Evolutionary conservation across 2,113 vertebrate species (phyloP).

Genomic region (Probosciger aterrimus): DNA sequence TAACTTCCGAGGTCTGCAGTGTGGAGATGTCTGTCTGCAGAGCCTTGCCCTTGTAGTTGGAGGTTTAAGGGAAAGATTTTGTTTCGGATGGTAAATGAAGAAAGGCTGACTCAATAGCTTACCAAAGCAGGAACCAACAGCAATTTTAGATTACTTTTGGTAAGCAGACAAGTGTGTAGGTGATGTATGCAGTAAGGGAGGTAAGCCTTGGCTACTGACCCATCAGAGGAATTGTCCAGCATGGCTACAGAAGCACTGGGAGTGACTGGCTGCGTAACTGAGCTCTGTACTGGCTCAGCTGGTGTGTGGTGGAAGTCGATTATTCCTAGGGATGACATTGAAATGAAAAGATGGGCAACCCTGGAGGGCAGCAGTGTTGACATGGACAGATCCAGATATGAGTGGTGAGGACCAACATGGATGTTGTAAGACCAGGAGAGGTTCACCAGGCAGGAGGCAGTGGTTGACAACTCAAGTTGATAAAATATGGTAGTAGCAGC

Average conservation of each 20-base stretch:
- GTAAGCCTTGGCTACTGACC: not conserved
- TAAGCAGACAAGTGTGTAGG: not conserved
- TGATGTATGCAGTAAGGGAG: not conserved
- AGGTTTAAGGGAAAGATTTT: not conserved
- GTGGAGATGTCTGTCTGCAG: not conserved
- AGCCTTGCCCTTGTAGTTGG: not conserved
- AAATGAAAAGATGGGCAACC: not conserved
- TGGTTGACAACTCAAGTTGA: not conserved
- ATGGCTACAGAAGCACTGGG: not conserved
- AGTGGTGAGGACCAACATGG: not conserved
- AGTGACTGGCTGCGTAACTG: not conserved
- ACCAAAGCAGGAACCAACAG: not conserved
- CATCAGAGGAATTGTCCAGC: not conserved
- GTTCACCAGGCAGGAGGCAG: not conserved
- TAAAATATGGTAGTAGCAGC: not conserved
- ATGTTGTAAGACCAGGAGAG: not conserved
- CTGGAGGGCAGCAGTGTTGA: not conserved
- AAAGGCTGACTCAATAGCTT: not conserved
- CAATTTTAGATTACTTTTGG: not conserved
- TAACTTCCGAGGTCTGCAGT: not conserved
- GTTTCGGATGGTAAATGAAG: not conserved
- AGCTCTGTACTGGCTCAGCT: not conserved
- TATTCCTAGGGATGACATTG: not conserved
- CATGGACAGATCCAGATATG: not conserved
- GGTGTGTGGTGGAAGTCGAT: not conserved